Base-by-base conservation (phyloP, 2,113 vertebrate species). In the Pomatorhinus ruficollis region DNA sequence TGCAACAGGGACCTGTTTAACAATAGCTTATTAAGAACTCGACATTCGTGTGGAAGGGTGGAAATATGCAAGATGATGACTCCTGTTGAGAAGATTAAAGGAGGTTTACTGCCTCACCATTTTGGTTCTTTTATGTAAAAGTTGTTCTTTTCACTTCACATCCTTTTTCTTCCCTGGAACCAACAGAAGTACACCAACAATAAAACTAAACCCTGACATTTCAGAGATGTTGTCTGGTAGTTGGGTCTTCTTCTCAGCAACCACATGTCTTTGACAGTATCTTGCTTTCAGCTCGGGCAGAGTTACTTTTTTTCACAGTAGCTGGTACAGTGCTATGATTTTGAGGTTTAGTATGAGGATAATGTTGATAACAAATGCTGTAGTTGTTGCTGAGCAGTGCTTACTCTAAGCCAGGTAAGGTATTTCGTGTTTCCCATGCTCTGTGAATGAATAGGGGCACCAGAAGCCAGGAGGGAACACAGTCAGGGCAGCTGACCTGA, bases 31-130 rank as follows among this genome's bases (percentile, higher is more conserved):
- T 76, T 63, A 76, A 75, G 35, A 87, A 19, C 6, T 19, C 0
- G 0, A n/a, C 5, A 15, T 23, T 72, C 1, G 1, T 35, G 11
- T 24, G 47, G 59, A 40, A 50, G 31, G 37, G 18, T 64, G 40
- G 64, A 89, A 80, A 64, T 71, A 86, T 4, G 12, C 35, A 83
- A 68, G 39, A 50, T 27, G 33, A 50, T 56, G 21, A 19, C 5
- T 59, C 52, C n/a, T 82, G 5, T 14, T 84, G 15, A 42, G 16
- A 87, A 66, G 37, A 45, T 6, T 20, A 35, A 44, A 91, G 14
- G 24, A 79, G 11, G 5, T 59, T 68, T 79, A 59, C 20, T 28
- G 23, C 22, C 49, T 14, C 11, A 49, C 12, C 3, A 5, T 61
- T 75, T 86, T 68, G 44, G 17, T 19, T 12, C 49, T 12, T 61